These are phyloP conservation scores for Labeo calbasu DNA, from an alignment of 2,797 vertebrate genomes.

Conservation along the genomic window DNA sequence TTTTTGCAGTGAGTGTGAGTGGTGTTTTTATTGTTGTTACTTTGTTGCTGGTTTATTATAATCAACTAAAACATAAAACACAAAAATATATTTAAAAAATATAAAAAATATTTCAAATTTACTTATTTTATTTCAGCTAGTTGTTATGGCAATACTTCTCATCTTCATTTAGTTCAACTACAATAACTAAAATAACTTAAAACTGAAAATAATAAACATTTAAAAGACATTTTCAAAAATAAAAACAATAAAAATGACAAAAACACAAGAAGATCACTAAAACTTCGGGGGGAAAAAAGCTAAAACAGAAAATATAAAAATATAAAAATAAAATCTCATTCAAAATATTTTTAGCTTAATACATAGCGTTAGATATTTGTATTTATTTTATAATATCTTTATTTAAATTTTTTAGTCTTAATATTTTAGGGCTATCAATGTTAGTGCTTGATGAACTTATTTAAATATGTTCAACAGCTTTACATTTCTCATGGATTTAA, in stretches of 20 bases:
- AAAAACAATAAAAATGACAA: neutral
- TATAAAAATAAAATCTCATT: too few species aligned
- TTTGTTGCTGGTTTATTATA: neutral
- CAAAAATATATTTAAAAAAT: too few species aligned
- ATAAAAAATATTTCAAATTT: neutral
- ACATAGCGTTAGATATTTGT: neutral
- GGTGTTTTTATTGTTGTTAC: neutral
- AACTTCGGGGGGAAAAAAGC: too few species aligned
- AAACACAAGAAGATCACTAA: neutral
- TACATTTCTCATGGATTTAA: neutral
- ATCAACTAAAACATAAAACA: neutral
- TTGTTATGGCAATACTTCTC: neutral
- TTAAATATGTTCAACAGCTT: neutral
- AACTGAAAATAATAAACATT: neutral
- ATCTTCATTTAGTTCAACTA: neutral
- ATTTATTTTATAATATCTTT: neutral
- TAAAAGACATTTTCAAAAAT: neutral
- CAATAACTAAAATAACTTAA: neutral
- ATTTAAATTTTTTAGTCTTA: neutral
- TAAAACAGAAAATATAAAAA: too few species aligned
- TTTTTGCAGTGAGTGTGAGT: neutral
- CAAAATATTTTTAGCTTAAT: too few species aligned
- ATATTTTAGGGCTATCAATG: neutral
- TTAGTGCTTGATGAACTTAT: neutral
- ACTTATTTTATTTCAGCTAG: neutral